Conservation (phyloP, 2,888 invertebrate species). For the Taenaris catops region DNA sequence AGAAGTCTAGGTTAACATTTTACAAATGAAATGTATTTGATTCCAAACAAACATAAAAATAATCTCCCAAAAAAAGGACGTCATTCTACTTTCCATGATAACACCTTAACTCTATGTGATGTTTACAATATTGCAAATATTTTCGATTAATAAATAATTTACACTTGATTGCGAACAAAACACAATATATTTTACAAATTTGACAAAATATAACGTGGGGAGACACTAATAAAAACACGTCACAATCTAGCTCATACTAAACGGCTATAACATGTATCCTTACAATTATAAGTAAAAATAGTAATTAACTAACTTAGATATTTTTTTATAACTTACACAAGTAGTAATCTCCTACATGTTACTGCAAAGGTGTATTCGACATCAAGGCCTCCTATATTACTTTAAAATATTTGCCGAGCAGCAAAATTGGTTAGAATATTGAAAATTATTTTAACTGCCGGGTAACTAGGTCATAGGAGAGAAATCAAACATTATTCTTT, state of each 20-base stretch:
- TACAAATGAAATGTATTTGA: too few species aligned
- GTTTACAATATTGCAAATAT: slow-evolving; percentile 11
- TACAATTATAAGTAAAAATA: slow-evolving; percentile 49
- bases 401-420: slow-evolving; percentile 24
- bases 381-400: too few species aligned
- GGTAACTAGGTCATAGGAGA: slow-evolving; percentile 39
- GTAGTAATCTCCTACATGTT: slow-evolving; percentile 37
- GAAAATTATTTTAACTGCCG: neutral
- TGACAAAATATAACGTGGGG: too few species aligned
- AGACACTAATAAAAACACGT: too few species aligned
- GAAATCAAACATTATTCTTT: slow-evolving; percentile 20
- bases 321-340: slow-evolving; percentile 37
- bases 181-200: too few species aligned
- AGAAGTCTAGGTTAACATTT: too few species aligned
- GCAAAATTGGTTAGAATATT: neutral
- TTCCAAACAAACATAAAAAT: too few species aligned
- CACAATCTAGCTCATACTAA: slow-evolving; percentile 56
- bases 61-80: slow-evolving; percentile 7
- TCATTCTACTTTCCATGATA: slow-evolving; percentile 2
- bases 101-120: slow-evolving; percentile 12
- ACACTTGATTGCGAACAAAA: too few species aligned
- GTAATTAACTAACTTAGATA: slow-evolving; percentile 59
- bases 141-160: slow-evolving; percentile 6
- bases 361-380: slow-evolving; percentile 27
- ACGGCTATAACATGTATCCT: slow-evolving; percentile 33